A percentile compares a stretch with the other conserved stretches of the same genome.
phyloP scores from a whole-genome alignment of 2,888 invertebrate species.

The Globia sparganii region DNA sequence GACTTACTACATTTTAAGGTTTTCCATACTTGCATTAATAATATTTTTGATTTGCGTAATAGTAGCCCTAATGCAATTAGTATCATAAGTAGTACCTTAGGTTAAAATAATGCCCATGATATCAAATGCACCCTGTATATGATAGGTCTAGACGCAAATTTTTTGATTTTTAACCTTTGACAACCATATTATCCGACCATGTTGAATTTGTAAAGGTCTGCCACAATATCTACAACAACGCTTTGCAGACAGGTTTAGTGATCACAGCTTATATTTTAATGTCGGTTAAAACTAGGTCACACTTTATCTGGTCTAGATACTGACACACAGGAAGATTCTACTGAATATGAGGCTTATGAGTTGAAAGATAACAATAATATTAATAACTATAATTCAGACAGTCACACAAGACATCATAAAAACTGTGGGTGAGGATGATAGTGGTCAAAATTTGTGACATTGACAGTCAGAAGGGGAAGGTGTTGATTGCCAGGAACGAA shows the following conservation, averaged over 20 bases:
- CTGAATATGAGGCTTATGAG: neutral
- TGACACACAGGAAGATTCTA: neutral
- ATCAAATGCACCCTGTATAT: too few species aligned
- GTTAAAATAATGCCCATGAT: too few species aligned
- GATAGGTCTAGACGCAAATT: conserved; percentile 28
- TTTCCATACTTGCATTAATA: too few species aligned
- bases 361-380: neutral
- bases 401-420: neutral
- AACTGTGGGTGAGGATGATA: neutral
- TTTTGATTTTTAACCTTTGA: neutral
- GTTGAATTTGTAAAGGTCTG: neutral
- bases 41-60: too few species aligned
- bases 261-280: neutral
- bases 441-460: neutral
- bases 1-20: too few species aligned
- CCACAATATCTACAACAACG: neutral
- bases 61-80: too few species aligned
- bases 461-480: too few species aligned
- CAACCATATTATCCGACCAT: too few species aligned
- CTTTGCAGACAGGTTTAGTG: neutral
- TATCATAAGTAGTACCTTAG: too few species aligned
- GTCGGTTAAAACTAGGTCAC: neutral
- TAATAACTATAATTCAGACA: neutral
- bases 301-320: neutral
- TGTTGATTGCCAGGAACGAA: neutral